Base-by-base conservation (phyloP, 2,797 vertebrate genomes). In the Xiphorhynchus erythropygius region DNA sequence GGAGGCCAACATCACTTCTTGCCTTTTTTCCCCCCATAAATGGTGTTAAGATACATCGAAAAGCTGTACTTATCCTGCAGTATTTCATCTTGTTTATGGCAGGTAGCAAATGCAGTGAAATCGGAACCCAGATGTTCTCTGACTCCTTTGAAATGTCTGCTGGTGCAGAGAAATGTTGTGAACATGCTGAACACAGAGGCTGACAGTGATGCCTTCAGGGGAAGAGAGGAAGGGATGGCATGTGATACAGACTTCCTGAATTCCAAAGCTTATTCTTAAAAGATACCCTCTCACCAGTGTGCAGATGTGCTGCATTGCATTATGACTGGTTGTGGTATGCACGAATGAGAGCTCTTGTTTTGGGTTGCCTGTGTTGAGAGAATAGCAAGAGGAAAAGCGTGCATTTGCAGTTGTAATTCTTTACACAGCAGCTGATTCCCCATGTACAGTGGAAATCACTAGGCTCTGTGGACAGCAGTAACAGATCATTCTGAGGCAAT, bases 211-310 rank as follows among this genome's bases (percentile, higher is more conserved):
- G 84, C 93, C 94, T 82, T 47, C 57, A 59, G 82, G 89, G 73
- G 13, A 83, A 59, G 65, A 74, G 60, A 55, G 50, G 82, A 87
- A 90, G 70, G 18, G 1, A 69, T 27, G n/a, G 60, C 23, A 0
- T 69, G 93, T 69, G 65, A 76, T 74, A 77, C 53, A 84, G 69
- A 69, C 73, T 95, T 94, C 89, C 93, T 96, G 93, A 84, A 93
- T 97, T 93, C 93, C 67, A 7, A 32, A 93, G 71, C 47, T 86
- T 79, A 44, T 93, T 91, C 70, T 63, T 27, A 30, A 69, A 87
- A 69, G 70, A 64, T 32, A 55, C 64, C 57, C 32, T 91, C 57
- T 50, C 70, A 4, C 28, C 41, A 7, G 62, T 80, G 44, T 68
- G 53, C 90, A 95, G 74, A 74, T 84, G 64, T 74, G 71, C 78